Evolutionary conservation across 2,888 invertebrate genomes (phyloP).

Genomic region (Rhamphomyia laevipes): DNA sequence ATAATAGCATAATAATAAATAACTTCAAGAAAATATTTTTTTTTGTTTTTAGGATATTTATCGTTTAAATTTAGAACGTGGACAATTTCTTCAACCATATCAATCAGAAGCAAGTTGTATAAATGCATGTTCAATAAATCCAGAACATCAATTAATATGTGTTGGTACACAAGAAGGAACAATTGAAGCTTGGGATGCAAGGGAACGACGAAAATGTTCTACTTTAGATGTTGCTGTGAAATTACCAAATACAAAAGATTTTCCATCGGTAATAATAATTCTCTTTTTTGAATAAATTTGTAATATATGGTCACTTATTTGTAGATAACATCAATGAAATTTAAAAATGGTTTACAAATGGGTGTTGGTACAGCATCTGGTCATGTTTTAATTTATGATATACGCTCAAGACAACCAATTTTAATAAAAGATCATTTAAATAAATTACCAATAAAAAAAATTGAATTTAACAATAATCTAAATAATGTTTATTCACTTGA

Average conservation of each 20-base stretch:
- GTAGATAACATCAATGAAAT: constrained; percentile 61
- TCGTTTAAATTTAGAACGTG: constrained; percentile 88
- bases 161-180: constrained; percentile 83
- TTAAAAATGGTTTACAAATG: constrained; percentile 60
- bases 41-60: constrained; percentile 76
- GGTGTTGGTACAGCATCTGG: constrained; percentile 92
- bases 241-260: constrained; percentile 42
- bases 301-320: too few species aligned
- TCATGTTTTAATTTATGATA: constrained; percentile 87
- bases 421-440: constrained; percentile 92
- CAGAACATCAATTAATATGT: constrained; percentile 74
- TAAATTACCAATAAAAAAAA: constrained; percentile 75
- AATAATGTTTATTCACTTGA: constrained; percentile 85
- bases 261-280: constrained; percentile 27
- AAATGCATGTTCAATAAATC: constrained; percentile 78
- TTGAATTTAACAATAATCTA: constrained; percentile 72
- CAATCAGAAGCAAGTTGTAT: constrained; percentile 60
- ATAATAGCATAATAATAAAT: background rate
- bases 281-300: background rate
- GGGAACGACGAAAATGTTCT: constrained; percentile 63
- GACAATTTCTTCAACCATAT: constrained; percentile 82
- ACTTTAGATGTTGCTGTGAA: constrained; percentile 72
- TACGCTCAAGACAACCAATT: constrained; percentile 80
- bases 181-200: constrained; percentile 95
- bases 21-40: background rate